Conservation (phyloP, 2,113 vertebrate species). For the Oreotrochilus melanogaster region DNA sequence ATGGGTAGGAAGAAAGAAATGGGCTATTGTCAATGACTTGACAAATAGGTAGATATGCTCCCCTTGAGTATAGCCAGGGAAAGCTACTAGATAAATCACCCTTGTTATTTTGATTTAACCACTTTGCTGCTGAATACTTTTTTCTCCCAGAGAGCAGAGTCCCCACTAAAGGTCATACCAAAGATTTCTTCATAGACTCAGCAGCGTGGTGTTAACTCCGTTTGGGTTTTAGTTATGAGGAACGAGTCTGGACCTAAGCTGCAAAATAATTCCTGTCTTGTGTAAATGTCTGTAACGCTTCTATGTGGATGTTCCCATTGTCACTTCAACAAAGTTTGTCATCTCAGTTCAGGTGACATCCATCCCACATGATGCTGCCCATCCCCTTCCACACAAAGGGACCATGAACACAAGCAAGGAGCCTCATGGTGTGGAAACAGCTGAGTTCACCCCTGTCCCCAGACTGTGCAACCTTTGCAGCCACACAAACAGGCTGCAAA, state of each 20-base stretch:
- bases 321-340: not conserved
- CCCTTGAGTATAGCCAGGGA: conserved; percentile 77
- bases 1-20: conserved; percentile 79
- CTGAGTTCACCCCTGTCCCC: not conserved
- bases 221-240: not conserved
- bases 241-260: not conserved
- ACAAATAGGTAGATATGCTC: conserved; percentile 87
- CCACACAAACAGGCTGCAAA: not conserved
- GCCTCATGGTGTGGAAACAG: not conserved
- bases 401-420: not conserved
- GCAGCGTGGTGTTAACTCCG: accelerated
- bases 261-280: not conserved
- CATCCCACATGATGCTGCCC: not conserved
- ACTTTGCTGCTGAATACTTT: conserved; percentile 58
- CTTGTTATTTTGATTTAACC: conserved; percentile 86
- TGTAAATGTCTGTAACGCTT: too few relatives aligned
- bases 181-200: not conserved
- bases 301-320: not conserved
- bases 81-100: conserved; percentile 79
- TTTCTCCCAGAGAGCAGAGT: not conserved
- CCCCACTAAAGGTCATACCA: conserved; percentile 19
- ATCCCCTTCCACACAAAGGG: not conserved
- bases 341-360: not conserved
- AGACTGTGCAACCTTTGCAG: not conserved
- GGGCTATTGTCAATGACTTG: conserved; percentile 81